These are phyloP conservation scores for Nicator chloris DNA, from an alignment of 2,113 vertebrate genomes.

Conservation along the genomic window DNA sequence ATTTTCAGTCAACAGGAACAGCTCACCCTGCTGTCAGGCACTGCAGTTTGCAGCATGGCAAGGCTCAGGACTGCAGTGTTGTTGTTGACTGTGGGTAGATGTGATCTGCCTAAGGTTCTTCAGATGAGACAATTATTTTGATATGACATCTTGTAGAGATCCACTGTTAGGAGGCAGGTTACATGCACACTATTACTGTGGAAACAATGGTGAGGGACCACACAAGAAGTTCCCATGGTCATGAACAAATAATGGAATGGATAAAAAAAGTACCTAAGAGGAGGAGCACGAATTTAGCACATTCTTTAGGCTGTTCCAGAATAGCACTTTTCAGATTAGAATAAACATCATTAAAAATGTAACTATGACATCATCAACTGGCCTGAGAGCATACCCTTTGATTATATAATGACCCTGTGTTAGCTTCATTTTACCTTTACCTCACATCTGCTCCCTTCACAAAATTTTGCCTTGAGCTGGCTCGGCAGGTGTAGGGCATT, in stretches of 20 bases:
- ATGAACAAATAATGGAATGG: neutral
- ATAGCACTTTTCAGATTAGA: neutral
- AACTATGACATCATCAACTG: neutral
- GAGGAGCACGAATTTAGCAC: neutral
- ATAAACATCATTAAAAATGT: neutral
- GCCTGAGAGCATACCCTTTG: neutral
- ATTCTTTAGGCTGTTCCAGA: neutral
- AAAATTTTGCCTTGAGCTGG: neutral
- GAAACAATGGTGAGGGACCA: neutral
- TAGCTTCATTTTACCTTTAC: neutral
- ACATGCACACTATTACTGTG: neutral
- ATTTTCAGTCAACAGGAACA: constrained; percentile 17
- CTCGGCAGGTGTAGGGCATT: neutral
- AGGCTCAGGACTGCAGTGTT: neutral
- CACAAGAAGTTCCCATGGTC: neutral
- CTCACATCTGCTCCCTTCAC: neutral
- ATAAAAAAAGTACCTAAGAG: neutral
- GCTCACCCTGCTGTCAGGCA: neutral
- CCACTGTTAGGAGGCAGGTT: neutral
- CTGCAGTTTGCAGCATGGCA: neutral
- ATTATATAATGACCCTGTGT: neutral
- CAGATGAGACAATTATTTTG: neutral
- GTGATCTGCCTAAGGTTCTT: neutral
- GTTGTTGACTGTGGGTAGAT: neutral
- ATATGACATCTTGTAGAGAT: neutral